phyloP scores from a whole-genome alignment of 2,888 invertebrate species.

The Cephus sareptanus region DNA sequence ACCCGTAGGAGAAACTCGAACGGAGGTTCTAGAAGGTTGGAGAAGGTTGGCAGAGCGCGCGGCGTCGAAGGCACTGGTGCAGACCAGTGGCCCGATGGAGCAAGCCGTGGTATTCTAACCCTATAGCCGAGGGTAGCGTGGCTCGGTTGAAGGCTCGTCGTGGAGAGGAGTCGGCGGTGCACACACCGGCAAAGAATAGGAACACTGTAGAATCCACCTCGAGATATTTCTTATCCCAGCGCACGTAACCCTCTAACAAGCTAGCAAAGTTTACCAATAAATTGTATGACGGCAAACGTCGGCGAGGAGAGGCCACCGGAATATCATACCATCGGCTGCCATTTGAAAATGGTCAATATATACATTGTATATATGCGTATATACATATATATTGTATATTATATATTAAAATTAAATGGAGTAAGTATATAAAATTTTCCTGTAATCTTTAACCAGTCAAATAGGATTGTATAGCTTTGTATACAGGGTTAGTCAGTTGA shows the following conservation, averaged over 20 bases:
- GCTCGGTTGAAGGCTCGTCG: slow-evolving; percentile 1
- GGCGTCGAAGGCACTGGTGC: slow-evolving; percentile 46
- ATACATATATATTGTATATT: neutral
- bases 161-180: slow-evolving; percentile 18
- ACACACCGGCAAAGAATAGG: slow-evolving; percentile 29
- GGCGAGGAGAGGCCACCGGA: slow-evolving; percentile 51
- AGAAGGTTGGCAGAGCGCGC: slow-evolving; percentile 43
- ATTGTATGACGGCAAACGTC: slow-evolving; percentile 59
- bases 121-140: slow-evolving; percentile 40
- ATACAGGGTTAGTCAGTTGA: too few relatives aligned
- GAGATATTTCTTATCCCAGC: slow-evolving; percentile 64
- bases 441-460: neutral
- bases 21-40: neutral
- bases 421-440: neutral
- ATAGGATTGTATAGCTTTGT: neutral
- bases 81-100: slow-evolving; percentile 41
- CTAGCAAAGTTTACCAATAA: slow-evolving; percentile 66
- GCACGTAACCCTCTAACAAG: slow-evolving; percentile 66
- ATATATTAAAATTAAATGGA: neutral
- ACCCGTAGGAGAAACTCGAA: neutral
- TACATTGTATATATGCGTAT: neutral
- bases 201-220: slow-evolving; percentile 1
- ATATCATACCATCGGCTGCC: slow-evolving; percentile 42
- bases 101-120: slow-evolving; percentile 57
- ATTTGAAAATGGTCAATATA: neutral